Evolutionary conservation across 2,113 vertebrate species (phyloP).

Genomic region (Megaleporinus macrocephalus): DNA sequence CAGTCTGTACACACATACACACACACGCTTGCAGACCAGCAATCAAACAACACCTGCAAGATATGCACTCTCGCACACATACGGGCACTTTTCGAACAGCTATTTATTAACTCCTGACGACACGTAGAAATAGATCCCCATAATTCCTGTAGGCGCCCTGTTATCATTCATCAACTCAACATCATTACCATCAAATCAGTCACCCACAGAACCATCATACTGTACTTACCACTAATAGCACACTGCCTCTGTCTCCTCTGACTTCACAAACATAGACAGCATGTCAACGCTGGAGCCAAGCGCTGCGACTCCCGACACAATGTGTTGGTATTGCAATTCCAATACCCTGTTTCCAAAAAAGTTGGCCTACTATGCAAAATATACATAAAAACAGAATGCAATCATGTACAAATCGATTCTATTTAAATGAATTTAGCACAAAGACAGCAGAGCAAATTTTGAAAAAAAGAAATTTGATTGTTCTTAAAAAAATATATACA

Average conservation of each 20-base stretch:
- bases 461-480: too few species aligned
- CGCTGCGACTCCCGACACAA: not conserved
- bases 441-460: too few species aligned
- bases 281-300: not conserved
- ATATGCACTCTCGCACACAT: slow-evolving; percentile 45
- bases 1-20: slow-evolving; percentile 16
- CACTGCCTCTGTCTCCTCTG: not conserved
- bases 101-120: slow-evolving; percentile 3
- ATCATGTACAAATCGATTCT: too few species aligned
- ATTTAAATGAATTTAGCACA: too few species aligned
- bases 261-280: not conserved
- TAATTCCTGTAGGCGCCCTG: not conserved
- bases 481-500: too few species aligned
- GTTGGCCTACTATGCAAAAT: too few species aligned
- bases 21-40: not conserved
- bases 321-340: too few species aligned
- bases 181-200: slow-evolving; percentile 13
- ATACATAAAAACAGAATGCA: too few species aligned
- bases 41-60: not conserved
- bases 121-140: not conserved
- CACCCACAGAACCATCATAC: not conserved
- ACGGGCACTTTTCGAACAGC: slow-evolving; percentile 30
- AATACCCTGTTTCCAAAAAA: too few species aligned
- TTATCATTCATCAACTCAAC: not conserved
- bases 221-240: not conserved